A percentile compares a stretch with the other conserved stretches of the same genome.
Conservation (phyloP, 53 echinoderm and acorn worm genomes). For the Hippasteria phrygiana region DNA sequence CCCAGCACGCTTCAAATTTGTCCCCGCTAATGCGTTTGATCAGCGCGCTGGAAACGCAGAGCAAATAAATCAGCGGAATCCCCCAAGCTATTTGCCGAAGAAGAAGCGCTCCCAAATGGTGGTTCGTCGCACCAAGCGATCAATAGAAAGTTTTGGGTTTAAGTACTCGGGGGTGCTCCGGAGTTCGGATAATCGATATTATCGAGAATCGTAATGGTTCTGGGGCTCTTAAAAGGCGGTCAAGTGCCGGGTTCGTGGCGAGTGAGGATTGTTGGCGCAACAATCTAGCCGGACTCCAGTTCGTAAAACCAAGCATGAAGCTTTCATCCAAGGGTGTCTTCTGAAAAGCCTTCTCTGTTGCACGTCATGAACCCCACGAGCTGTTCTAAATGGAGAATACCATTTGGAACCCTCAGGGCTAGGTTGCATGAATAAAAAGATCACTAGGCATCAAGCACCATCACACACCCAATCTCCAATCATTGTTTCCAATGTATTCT, state of each 20-base stretch:
- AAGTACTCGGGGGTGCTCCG: neutral
- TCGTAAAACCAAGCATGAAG: neutral
- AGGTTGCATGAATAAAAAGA: too few relatives aligned
- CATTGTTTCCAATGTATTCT: too few relatives aligned
- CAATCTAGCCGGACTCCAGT: neutral
- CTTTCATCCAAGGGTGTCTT: neutral
- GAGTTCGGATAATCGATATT: slow-evolving; percentile 2
- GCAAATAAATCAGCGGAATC: slow-evolving; percentile 19
- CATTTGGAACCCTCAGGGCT: too few relatives aligned
- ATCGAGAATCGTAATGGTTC: neutral
- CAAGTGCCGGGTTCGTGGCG: neutral
- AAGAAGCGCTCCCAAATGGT: neutral
- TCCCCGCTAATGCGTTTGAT: slow-evolving; percentile 46
- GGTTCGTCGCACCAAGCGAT: neutral
- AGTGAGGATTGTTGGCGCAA: neutral
- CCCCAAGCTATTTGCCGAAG: neutral
- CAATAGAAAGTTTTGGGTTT: neutral
- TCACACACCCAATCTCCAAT: too few relatives aligned
- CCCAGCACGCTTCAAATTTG: slow-evolving; percentile 39
- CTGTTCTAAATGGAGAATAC: too few relatives aligned
- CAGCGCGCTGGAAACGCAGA: slow-evolving; percentile 16
- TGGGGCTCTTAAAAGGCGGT: neutral
- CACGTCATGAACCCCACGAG: too few relatives aligned
- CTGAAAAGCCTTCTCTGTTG: too few relatives aligned
- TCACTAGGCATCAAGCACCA: too few relatives aligned